Evolutionary conservation across 1,140 invertebrate genomes (phyloP), one percentile per base, ranked within the genome.

Genomic region (Hypothenemus hampei): DNA sequence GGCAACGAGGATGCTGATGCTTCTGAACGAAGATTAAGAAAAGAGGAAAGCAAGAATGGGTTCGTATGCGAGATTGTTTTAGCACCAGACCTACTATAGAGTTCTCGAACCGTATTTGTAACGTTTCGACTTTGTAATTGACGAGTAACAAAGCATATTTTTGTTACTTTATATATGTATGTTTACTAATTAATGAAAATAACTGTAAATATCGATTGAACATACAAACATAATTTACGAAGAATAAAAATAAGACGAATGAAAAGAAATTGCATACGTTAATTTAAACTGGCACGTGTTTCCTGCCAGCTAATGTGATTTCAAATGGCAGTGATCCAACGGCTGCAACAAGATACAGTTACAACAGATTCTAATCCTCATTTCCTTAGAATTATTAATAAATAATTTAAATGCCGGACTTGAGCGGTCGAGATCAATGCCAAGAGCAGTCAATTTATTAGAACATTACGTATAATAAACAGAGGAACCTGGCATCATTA

Each of bases 21-120:
- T 51, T 40, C 48, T 51, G 48, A 51, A 51, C 48, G 48, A 51
- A 51, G 48, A 51, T 51, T 51, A 51, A 51, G 48, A 51, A 24
- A 36, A 51, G 48, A 51, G 41, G 48, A 51, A 51, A 51, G 37
- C n/a, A 37, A 31, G 37, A 51, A 51, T 41, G 19, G 43, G 43
- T 31, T 45, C 43, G 43, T 29, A 29, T 7, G 13, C n/a, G 45
- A 47, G 45, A 47, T 35, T 26, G 45, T 47, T 47, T 47, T 24
- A 31, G 45, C 18, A 7, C 29, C n/a, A 19, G 45, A 20, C 29
- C 45, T 20, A 47, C 31, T 47, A 47, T 20, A 15, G n/a, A n/a
- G n/a, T n/a, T n/a, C n/a, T n/a, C n/a, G n/a, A n/a, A n/a, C n/a
- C n/a, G n/a, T n/a, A n/a, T n/a, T n/a, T n/a, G n/a, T n/a, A n/a